Conservation (phyloP, 2,113 vertebrate species). For the Megaleporinus macrocephalus region DNA sequence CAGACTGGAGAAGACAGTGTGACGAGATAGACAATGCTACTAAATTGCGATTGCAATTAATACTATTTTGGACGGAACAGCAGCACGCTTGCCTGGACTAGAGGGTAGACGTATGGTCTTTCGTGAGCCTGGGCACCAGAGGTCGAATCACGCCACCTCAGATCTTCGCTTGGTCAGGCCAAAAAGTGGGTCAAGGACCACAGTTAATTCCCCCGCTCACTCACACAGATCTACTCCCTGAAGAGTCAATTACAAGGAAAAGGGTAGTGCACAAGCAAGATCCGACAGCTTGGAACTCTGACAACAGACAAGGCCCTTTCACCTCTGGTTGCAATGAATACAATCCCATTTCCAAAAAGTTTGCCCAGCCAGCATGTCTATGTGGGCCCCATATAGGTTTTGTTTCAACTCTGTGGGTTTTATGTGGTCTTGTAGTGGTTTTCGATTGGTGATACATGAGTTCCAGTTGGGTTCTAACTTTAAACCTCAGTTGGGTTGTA, state of each 20-base stretch:
- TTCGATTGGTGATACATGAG: too few species aligned
- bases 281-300: not conserved
- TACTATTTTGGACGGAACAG: not conserved
- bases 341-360: too few species aligned
- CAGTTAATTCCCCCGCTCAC: slow-evolving; percentile 44
- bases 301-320: not conserved
- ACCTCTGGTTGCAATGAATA: not conserved
- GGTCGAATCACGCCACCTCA: slow-evolving; percentile 28
- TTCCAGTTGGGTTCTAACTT: too few species aligned
- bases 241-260: slow-evolving; percentile 70
- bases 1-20: not conserved
- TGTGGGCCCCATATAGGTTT: too few species aligned
- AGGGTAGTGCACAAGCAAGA: slow-evolving; percentile 52
- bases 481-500: too few species aligned
- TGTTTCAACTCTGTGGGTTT: too few species aligned
- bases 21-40: too few species aligned
- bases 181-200: slow-evolving; percentile 58
- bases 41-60: too few species aligned
- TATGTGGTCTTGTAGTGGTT: too few species aligned
- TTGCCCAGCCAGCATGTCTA: too few species aligned
- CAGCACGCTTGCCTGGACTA: not conserved
- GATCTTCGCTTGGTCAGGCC: slow-evolving; percentile 50
- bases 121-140: not conserved
- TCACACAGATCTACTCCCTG: slow-evolving; percentile 58
- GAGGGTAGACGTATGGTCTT: slow-evolving; percentile 23